These are phyloP conservation scores for Epicauta chinensis DNA, from an alignment of 1,140 invertebrate genomes.

Conservation along the genomic window DNA sequence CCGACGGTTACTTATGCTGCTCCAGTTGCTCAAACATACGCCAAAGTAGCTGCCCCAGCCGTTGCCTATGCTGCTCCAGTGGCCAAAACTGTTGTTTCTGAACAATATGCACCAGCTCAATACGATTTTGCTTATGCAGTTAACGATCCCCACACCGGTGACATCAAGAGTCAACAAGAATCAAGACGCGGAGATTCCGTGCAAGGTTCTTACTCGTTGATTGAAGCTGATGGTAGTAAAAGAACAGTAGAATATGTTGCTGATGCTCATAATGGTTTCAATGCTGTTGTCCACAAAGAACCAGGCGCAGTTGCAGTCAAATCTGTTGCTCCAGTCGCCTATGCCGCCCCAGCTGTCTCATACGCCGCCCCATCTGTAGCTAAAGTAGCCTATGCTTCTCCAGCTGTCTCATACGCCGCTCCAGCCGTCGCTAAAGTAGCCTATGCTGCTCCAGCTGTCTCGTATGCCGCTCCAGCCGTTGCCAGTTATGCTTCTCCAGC, in stretches of 20 bases:
- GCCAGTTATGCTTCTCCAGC: conserved; percentile 9
- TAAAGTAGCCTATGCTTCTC: background rate
- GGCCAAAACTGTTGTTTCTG: conserved; percentile 35
- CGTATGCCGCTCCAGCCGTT: conserved; percentile 33
- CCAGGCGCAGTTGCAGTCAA: conserved; percentile 26
- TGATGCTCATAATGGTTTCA: conserved; percentile 46
- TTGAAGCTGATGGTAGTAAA: conserved; percentile 48
- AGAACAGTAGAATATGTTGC: conserved; percentile 49
- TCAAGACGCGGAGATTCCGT: conserved; percentile 28
- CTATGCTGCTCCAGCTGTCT: conserved; percentile 36
- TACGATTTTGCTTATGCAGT: conserved; percentile 29
- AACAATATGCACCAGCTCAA: conserved; percentile 26
- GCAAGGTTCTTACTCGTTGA: conserved; percentile 36
- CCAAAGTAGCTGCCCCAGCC: conserved; percentile 16
- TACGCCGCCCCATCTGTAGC: conserved; percentile 7
- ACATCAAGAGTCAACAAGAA: conserved; percentile 30
- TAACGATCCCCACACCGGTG: conserved; percentile 47
- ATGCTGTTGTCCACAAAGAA: conserved; percentile 44
- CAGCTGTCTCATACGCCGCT: conserved; percentile 1
- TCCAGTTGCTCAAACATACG: conserved; percentile 18
- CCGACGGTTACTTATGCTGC: conserved; percentile 18
- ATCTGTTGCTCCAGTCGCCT: conserved; percentile 11
- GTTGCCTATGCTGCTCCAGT: conserved; percentile 38
- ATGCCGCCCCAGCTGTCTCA: too few relatives aligned
- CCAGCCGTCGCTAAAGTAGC: conserved; percentile 34